Evolutionary conservation across 2,888 invertebrate genomes (phyloP), one percentile per base, ranked within the genome.

Genomic region (Athetis lepigone): DNA sequence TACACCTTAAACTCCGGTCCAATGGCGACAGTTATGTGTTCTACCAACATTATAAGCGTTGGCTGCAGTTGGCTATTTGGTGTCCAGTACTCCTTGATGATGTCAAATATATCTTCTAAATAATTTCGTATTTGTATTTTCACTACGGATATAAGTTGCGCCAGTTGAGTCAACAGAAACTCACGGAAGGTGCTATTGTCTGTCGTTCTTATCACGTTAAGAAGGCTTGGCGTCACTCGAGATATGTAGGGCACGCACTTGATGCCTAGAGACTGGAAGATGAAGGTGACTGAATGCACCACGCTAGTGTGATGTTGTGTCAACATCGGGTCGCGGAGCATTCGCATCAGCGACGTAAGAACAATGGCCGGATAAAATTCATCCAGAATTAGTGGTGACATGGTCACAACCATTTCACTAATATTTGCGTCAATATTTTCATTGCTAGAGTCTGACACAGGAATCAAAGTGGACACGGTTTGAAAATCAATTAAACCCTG

Each of bases 311-410:
- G 99, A 86, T 99, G 98, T 82, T 98, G 98, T 4, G 97, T 96
- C 23, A 99, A 92, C 6, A 98, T 97, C 0, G 98, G 98, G 90
- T 99, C 99, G 0, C 98, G 96, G 36, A 99, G 97, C 63, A 99
- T 99, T 78, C 97, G 96, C 98, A 99, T 98, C 29, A 99, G 95
- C 0, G 98, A 98, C 0, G 98, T 98, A 62, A 99, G 98, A 1
- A 99, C 99, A 68, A 99, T 98, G 0, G 99, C 99, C 8, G 99
- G 98, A 93, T 99, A 99, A 92, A 99, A 99, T 90, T 99, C 99
- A 80, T 99, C 99, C 52, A 99, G 94, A 16, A 97, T 96, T 42
- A 96, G 95, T 0, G 97, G 97, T 36, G 97, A 97, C 98, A 99
- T 98, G 85, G 98, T 98, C 0, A 99, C 99, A 19, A 99, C 92